Evolutionary conservation across 2,113 vertebrate species (phyloP), one percentile per base, ranked within the genome.

Genomic region (Mustela nigripes): DNA sequence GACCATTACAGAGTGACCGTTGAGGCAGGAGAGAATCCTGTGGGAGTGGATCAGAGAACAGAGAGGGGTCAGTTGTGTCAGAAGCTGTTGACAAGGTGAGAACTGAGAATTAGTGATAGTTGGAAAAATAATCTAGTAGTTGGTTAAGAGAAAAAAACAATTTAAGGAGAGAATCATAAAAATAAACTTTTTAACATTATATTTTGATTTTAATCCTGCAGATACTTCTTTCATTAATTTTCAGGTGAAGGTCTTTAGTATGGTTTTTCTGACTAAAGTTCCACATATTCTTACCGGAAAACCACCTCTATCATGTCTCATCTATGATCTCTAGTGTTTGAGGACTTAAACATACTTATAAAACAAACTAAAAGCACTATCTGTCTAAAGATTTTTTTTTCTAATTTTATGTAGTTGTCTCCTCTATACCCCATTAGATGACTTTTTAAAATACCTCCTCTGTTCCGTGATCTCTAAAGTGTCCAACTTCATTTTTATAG

Each of bases 331-430:
- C 31, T 93, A 53, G 14, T 67, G 16, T 71, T 96, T 88, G 36
- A 93, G 45, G 5, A 78, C 3, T 80, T 94, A 65, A 88, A 71
- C 22, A 39, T 56, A 19, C 14, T 39, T 71, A 53, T 28, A 33
- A 92, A 67, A 22, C 36, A 63, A 86, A 79, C 36, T 85, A 76
- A 63, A 93, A 33, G 31, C 26, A 73, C 4, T 58, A 31, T 88
- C 67, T 94, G 36, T 74, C 39, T 69, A 83, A 58, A 95, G 16
- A 90, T 63, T 67, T 73, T 89, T 63, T 93, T 97, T 76, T 65
- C 33, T 33, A 16, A 79, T 60, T 95, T 86, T 28, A 11, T 63
- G 31, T 84, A 42, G 5, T 85, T 45, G 6, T 60, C 60, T 87
- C 36, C 24, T 87, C 78, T 39, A n/a, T 95, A 48, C 28, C 9